Evolutionary conservation across 2,888 invertebrate species (phyloP).

Genomic region (Fragum whitleyi): DNA sequence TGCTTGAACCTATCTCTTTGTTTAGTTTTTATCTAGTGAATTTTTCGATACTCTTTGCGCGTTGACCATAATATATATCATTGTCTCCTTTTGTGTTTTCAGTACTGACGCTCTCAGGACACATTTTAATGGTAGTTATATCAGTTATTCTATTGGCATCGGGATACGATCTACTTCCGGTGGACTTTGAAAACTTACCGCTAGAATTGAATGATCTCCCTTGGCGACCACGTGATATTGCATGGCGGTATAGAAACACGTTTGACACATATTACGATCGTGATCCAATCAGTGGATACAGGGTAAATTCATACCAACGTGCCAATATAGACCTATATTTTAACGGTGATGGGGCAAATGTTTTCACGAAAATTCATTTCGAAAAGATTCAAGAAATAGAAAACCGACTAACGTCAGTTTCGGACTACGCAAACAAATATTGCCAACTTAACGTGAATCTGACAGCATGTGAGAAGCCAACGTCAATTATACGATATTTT

Average conservation of each 20-base stretch:
- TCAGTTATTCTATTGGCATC: slow-evolving; percentile 59
- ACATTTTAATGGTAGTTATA: slow-evolving; percentile 62
- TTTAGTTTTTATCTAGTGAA: too few relatives aligned
- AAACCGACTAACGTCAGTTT: slow-evolving; percentile 53
- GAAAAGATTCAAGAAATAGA: slow-evolving; percentile 70
- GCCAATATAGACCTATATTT: slow-evolving; percentile 68
- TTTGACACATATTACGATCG: slow-evolving; percentile 51
- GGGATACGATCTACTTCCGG: slow-evolving; percentile 74
- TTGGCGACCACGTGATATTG: slow-evolving; percentile 70
- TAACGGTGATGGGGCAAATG: slow-evolving; percentile 69
- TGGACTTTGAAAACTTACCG: slow-evolving; percentile 73
- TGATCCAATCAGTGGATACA: slow-evolving; percentile 21
- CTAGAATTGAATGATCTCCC: slow-evolving; percentile 73
- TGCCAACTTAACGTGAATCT: slow-evolving; percentile 48
- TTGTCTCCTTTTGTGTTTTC: slow-evolving; percentile 53
- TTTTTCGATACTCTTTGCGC: too few relatives aligned
- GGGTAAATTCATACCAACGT: slow-evolving; percentile 34
- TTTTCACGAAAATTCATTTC: slow-evolving; percentile 72
- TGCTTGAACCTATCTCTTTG: too few relatives aligned
- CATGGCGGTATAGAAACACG: slow-evolving; percentile 65
- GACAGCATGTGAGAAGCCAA: slow-evolving; percentile 58
- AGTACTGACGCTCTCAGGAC: slow-evolving; percentile 66
- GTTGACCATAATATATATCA: too few relatives aligned
- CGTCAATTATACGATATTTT: slow-evolving; percentile 73
- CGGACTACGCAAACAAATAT: slow-evolving; percentile 52